These are phyloP conservation scores for Romanogobio albipinnatus DNA, from an alignment of 2,113 vertebrate species.

Conservation along the genomic window DNA sequence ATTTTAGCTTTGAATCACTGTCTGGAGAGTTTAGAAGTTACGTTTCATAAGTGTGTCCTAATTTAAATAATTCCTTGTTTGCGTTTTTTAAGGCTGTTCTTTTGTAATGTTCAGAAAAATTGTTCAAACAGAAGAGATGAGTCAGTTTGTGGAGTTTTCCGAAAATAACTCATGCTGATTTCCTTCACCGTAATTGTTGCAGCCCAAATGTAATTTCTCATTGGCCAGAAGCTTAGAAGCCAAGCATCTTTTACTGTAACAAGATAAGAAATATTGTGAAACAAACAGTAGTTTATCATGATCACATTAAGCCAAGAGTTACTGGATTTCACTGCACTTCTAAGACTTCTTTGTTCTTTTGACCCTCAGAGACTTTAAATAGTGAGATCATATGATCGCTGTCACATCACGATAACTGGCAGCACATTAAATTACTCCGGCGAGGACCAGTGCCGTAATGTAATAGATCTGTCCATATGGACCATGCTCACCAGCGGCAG, in stretches of 20 bases:
- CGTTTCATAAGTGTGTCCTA: background rate
- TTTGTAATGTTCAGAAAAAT: background rate
- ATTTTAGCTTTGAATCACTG: background rate
- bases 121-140: slow-evolving; percentile 1
- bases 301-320: background rate
- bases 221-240: slow-evolving; percentile 16
- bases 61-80: background rate
- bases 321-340: background rate
- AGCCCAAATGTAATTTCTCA: background rate
- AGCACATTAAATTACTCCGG: slow-evolving; percentile 24
- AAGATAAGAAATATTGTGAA: slow-evolving; percentile 21
- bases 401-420: slow-evolving; percentile 34
- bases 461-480: slow-evolving; percentile 27
- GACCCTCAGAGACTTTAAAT: background rate
- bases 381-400: background rate
- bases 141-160: background rate
- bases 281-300: slow-evolving; percentile 27
- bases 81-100: background rate
- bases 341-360: background rate
- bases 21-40: background rate
- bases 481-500: background rate
- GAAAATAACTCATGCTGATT: slow-evolving; percentile 6
- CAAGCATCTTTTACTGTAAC: slow-evolving; percentile 25
- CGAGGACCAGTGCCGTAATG: background rate
- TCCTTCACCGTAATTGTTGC: slow-evolving; percentile 18